These are phyloP conservation scores for Goniozus legneri DNA, from an alignment of 1,140 invertebrate genomes.

Conservation along the genomic window DNA sequence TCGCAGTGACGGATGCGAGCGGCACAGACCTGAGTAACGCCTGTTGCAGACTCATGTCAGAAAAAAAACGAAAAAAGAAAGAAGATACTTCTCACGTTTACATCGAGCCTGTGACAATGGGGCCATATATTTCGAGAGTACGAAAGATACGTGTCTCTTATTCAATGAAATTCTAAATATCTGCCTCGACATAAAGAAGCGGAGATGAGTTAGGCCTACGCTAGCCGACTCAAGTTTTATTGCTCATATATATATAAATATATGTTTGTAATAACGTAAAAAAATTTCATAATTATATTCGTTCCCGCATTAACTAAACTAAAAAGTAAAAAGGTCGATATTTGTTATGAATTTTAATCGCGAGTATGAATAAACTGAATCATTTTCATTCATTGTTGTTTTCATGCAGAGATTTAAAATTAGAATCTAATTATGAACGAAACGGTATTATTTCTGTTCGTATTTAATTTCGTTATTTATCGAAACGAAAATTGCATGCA, in stretches of 20 bases:
- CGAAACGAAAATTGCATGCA: too few species aligned
- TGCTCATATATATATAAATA: conserved; percentile 38
- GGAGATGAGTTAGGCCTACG: conserved; percentile 28
- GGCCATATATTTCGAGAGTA: conserved; percentile 50
- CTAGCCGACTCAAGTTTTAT: conserved; percentile 43
- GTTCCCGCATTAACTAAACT: conserved; percentile 14
- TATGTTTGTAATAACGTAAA: conserved; percentile 38
- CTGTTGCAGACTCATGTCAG: conserved; percentile 50
- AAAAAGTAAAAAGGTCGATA: conserved; percentile 21
- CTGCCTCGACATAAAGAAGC: conserved; percentile 32
- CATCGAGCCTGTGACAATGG: conserved; percentile 48
- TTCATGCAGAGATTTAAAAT: too few species aligned
- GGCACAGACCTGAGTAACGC: conserved; percentile 24
- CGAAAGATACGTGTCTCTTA: conserved; percentile 30
- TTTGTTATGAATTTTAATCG: conserved; percentile 29
- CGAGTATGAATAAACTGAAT: conserved; percentile 24
- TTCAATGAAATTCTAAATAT: conserved; percentile 52
- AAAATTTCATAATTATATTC: conserved; percentile 36
- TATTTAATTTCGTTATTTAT: too few species aligned
- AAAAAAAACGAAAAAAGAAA: conserved; percentile 28
- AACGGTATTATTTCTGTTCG: too few species aligned
- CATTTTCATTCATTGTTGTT: too few species aligned
- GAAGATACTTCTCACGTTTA: conserved; percentile 23
- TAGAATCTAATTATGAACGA: too few species aligned
- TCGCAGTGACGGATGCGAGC: conserved; percentile 12